Conservation (phyloP, 2,888 invertebrate genomes). For the Drosophila borealis region DNA sequence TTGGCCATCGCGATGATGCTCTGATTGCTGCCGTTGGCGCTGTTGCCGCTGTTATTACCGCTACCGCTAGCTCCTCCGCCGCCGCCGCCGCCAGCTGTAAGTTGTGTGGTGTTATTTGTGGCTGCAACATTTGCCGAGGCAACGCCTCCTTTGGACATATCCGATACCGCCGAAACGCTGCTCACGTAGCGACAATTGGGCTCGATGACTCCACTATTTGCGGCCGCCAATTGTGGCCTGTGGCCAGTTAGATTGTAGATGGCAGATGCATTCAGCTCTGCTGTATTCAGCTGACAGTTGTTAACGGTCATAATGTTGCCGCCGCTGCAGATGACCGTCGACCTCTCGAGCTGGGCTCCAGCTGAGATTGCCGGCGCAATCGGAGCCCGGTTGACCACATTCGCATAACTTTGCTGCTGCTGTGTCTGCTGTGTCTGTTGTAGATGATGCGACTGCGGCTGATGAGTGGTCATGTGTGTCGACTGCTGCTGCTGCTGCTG, state of each 20-base stretch:
- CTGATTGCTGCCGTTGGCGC: conserved; percentile 34
- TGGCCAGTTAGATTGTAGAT: conserved; percentile 61
- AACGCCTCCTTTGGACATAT: conserved; percentile 43
- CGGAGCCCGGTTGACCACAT: conserved; percentile 58
- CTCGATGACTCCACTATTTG: conserved; percentile 42
- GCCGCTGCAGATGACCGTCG: conserved; percentile 61
- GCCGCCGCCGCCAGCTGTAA: conserved; percentile 15
- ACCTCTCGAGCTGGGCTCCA: conserved; percentile 33
- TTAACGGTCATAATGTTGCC: conserved; percentile 62
- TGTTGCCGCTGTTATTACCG: conserved; percentile 26
- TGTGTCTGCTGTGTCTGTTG: conserved; percentile 17
- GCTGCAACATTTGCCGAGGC: conserved; percentile 18
- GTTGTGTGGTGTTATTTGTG: conserved; percentile 23
- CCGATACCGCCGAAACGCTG: conserved; percentile 29
- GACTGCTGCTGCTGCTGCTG: conserved; percentile 1
- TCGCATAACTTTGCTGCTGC: conserved; percentile 65
- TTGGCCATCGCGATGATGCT: conserved; percentile 49
- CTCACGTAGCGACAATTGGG: conserved; percentile 47
- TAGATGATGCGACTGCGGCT: conserved; percentile 31
- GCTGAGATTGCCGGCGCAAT: conserved; percentile 36
- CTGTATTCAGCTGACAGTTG: conserved; percentile 51
- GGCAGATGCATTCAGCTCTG: conserved; percentile 53
- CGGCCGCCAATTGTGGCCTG: conserved; percentile 33
- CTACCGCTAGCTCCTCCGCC: conserved; percentile 20
- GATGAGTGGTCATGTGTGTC: conserved; percentile 39